A percentile compares a stretch with the other conserved stretches of the same genome.
Evolutionary conservation across 2,797 vertebrate species (phyloP).

Genomic region (Choloepus didactylus): DNA sequence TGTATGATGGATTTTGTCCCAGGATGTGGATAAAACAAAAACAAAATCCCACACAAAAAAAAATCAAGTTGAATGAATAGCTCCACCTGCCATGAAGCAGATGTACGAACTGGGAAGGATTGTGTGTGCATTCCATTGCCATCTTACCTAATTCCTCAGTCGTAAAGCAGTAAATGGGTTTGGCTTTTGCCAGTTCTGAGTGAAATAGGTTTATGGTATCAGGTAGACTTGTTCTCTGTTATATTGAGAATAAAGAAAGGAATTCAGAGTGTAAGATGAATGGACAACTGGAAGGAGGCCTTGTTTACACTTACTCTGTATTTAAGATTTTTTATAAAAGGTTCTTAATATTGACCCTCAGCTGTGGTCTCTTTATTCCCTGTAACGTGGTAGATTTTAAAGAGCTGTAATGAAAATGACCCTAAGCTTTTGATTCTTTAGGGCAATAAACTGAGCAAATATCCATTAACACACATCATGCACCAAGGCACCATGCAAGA

Average conservation of each 20-base stretch:
- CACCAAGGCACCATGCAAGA: neutral
- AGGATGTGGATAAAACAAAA: slow-evolving; percentile 49
- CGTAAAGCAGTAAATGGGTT: neutral
- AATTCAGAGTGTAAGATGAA: slow-evolving; percentile 52
- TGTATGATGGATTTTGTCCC: slow-evolving; percentile 49
- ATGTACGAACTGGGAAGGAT: slow-evolving; percentile 24
- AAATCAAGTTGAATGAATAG: slow-evolving; percentile 51
- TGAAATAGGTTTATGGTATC: neutral
- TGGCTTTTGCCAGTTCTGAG: slow-evolving; percentile 25
- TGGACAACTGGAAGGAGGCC: neutral
- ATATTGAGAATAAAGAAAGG: slow-evolving; percentile 25
- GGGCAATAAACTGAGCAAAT: neutral
- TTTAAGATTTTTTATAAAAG: neutral
- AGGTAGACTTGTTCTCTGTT: slow-evolving; percentile 35
- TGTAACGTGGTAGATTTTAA: slow-evolving; percentile 27
- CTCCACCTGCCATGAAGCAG: slow-evolving; percentile 61
- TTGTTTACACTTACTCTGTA: neutral
- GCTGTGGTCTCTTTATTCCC: neutral
- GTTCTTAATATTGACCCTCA: neutral
- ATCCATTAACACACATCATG: neutral
- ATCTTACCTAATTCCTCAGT: slow-evolving; percentile 20
- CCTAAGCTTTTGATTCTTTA: neutral
- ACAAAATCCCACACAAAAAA: neutral
- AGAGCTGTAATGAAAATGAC: neutral
- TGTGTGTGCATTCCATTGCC: neutral